These are phyloP conservation scores for Cephus nigrinus DNA, from an alignment of 2,888 invertebrate genomes.

Conservation along the genomic window DNA sequence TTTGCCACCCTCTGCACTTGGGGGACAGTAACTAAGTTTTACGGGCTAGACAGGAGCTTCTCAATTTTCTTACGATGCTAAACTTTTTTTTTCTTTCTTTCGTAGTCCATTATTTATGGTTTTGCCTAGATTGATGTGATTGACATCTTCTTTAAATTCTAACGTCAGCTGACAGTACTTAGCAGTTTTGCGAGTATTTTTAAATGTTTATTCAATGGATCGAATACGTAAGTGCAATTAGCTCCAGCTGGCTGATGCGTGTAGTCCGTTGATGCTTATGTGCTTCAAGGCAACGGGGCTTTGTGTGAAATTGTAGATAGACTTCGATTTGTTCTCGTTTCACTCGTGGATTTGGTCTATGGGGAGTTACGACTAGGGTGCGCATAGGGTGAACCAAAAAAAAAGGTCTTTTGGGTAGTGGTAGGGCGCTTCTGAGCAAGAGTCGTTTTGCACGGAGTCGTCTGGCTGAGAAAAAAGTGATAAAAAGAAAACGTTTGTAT, in stretches of 20 bases:
- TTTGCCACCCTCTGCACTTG: constrained; percentile 31
- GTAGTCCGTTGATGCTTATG: neutral
- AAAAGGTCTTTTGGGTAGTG: neutral
- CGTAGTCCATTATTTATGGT: neutral
- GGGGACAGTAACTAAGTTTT: neutral
- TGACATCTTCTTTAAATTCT: neutral
- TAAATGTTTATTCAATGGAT: neutral
- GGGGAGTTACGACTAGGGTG: neutral
- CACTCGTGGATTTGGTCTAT: neutral
- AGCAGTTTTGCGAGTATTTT: neutral
- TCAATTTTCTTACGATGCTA: constrained; percentile 5
- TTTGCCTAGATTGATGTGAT: neutral
- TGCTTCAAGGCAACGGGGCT: neutral
- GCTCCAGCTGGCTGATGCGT: neutral
- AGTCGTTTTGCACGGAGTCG: neutral
- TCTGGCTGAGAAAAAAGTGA: neutral
- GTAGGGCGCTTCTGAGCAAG: neutral
- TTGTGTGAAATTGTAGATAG: neutral
- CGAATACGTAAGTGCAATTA: neutral
- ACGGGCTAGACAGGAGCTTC: neutral
- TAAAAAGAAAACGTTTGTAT: constrained; percentile 3
- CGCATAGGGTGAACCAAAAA: neutral
- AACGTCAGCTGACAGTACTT: neutral
- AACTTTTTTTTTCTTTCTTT: constrained; percentile 21
- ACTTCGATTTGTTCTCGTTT: neutral